A percentile compares a stretch with the other conserved stretches of the same genome.
These are phyloP conservation scores for Eutrigla gurnardus DNA, from an alignment of 2,797 vertebrate species.

Conservation along the genomic window DNA sequence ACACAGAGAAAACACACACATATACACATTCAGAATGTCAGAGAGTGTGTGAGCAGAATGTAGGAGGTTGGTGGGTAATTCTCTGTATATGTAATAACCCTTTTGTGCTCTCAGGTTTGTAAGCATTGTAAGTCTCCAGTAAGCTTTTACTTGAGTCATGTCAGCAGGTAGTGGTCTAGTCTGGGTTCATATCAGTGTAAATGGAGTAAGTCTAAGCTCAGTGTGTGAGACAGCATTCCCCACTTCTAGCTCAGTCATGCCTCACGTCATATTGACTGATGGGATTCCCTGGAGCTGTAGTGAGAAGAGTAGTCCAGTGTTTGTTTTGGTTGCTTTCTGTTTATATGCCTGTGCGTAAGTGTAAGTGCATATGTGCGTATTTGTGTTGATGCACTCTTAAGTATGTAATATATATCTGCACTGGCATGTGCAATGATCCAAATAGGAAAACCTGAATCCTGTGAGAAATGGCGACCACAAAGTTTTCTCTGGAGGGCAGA, in stretches of 20 bases:
- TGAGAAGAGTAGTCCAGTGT: slow-evolving; percentile 73
- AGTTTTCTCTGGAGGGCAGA: slow-evolving; percentile 44
- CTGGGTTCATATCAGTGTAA: slow-evolving; percentile 70
- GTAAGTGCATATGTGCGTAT: slow-evolving; percentile 31
- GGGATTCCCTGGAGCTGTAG: slow-evolving; percentile 78
- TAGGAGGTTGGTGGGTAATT: slow-evolving; percentile 21
- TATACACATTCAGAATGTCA: slow-evolving; percentile 17
- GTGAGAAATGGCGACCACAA: slow-evolving; percentile 51
- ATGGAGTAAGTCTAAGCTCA: slow-evolving; percentile 66
- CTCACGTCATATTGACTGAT: slow-evolving; percentile 81
- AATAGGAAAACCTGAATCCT: slow-evolving; percentile 54
- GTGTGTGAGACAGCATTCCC: slow-evolving; percentile 73
- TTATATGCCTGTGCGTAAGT: slow-evolving; percentile 58
- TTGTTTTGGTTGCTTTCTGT: slow-evolving; percentile 78
- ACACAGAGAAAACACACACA: slow-evolving; percentile 33
- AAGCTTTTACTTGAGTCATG: slow-evolving; percentile 55
- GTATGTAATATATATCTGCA: slow-evolving; percentile 40
- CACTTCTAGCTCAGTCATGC: slow-evolving; percentile 79
- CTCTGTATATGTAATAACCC: slow-evolving; percentile 30
- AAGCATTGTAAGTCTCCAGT: slow-evolving; percentile 29
- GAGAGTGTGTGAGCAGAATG: slow-evolving; percentile 19
- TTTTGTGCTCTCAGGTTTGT: slow-evolving; percentile 38
- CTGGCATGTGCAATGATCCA: slow-evolving; percentile 52
- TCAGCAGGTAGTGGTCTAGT: slow-evolving; percentile 58
- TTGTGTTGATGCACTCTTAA: slow-evolving; percentile 27